Base-by-base conservation (phyloP, 2,888 invertebrate species). In the Bedellia somnulentella region DNA sequence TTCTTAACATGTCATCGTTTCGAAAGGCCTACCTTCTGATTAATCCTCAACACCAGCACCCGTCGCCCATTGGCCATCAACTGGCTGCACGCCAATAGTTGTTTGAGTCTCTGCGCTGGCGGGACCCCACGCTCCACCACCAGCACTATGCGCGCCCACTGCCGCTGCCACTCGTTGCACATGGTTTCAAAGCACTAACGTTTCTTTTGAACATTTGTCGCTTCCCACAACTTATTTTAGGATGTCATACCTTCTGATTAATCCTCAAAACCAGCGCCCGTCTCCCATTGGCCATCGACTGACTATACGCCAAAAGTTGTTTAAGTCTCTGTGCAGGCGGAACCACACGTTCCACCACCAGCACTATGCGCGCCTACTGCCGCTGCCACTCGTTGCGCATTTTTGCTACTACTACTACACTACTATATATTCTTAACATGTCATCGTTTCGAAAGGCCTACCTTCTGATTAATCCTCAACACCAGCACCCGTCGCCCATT, bases 361-460 rank as follows among this genome's bases (percentile, higher is more conserved):
- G 73, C 18, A 98, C 97, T 37, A 98, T 98, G 41, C 97, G 80
- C 0, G 98, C 98, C 97, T 97, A 98, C 83, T 97, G 80, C 51
- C 98, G 76, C 62, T 97, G 95, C 96, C 97, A 98, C 62, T 98
- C 97, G 57, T 97, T 97, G 42, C 93, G 82, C 0, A 96, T 95
- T 66, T 96, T 94, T 1, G 94, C 94, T 44, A 98, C n/a, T n/a
- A n/a, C n/a, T n/a, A n/a, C n/a, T n/a, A n/a, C n/a, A n/a, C n/a
- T n/a, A n/a, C n/a, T n/a, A n/a, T n/a, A n/a, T n/a, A n/a, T 1
- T n/a, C n/a, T n/a, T n/a, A n/a, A n/a, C n/a, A n/a, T n/a, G n/a
- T n/a, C n/a, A n/a, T n/a, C n/a, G n/a, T n/a, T n/a, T n/a, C n/a
- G n/a, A n/a, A n/a, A n/a, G n/a, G n/a, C n/a, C n/a, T 66, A 93